These are phyloP conservation scores for Burhinus bistriatus DNA, from an alignment of 2,113 vertebrate genomes.

Conservation along the genomic window DNA sequence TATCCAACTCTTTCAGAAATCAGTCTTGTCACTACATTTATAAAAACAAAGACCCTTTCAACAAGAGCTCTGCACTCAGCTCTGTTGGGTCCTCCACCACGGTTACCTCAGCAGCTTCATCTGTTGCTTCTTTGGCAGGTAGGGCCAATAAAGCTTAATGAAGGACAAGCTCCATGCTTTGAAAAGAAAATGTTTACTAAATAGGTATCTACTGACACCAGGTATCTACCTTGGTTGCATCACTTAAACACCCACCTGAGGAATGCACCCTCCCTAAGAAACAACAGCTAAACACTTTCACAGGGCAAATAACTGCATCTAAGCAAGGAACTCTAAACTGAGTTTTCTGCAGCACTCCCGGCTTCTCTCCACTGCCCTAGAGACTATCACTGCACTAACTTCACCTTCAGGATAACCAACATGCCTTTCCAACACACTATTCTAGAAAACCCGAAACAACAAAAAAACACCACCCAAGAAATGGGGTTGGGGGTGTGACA, in stretches of 20 bases:
- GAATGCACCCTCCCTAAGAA: neutral
- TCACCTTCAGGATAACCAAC: no score
- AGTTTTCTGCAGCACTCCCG: neutral
- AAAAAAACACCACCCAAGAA: neutral
- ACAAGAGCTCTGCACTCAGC: neutral
- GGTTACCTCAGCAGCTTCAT: neutral
- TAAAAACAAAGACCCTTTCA: neutral
- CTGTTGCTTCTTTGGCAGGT: neutral
- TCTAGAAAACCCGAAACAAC: neutral
- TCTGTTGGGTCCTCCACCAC: neutral
- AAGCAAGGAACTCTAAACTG: neutral
- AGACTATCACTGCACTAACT: neutral
- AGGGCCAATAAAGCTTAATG: neutral
- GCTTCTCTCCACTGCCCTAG: neutral
- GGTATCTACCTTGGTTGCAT: neutral
- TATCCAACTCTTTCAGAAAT: neutral
- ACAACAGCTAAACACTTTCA: neutral
- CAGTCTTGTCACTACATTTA: neutral
- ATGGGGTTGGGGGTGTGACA: no score
- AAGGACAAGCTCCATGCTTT: neutral
- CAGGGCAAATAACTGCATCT: neutral
- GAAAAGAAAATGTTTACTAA: neutral
- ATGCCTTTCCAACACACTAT: neutral
- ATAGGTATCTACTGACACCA: neutral
- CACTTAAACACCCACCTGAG: neutral